These are phyloP conservation scores for Mastigias papua DNA, from an alignment of 30 jellyfish, hydroid and myxozoan genomes.

Conservation along the genomic window DNA sequence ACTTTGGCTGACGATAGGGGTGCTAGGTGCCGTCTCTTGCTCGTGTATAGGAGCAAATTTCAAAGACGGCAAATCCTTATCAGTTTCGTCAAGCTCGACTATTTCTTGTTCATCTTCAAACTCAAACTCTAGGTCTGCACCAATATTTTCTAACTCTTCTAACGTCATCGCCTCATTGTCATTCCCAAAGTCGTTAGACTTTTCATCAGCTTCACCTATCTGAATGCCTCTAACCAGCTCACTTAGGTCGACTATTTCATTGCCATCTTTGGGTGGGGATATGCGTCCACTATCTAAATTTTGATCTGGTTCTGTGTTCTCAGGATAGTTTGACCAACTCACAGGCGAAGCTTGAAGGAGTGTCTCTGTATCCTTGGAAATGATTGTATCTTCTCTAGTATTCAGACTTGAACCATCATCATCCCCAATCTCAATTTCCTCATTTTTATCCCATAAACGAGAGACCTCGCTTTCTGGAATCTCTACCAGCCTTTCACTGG, in stretches of 20 bases:
- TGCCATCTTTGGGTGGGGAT: background rate
- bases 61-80: constrained; percentile 10
- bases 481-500: background rate
- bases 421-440: background rate
- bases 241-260: constrained; percentile 3
- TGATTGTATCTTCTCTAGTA: background rate
- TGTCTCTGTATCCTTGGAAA: background rate
- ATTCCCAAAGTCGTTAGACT: background rate
- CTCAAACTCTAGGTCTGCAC: constrained; percentile 66
- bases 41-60: constrained; percentile 63
- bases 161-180: background rate
- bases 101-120: constrained; percentile 73
- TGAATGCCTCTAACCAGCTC: background rate
- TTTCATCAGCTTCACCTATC: background rate
- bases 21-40: constrained; percentile 64
- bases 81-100: constrained; percentile 24
- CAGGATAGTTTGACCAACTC: background rate
- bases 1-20: background rate
- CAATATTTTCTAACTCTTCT: constrained; percentile 16
- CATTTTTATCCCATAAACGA: background rate
- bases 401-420: background rate
- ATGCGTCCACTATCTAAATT: background rate
- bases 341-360: background rate
- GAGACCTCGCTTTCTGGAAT: constrained; percentile 23
- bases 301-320: background rate